These are phyloP conservation scores for Gobiocypris rarus DNA, from an alignment of 2,113 vertebrate genomes.

Conservation along the genomic window DNA sequence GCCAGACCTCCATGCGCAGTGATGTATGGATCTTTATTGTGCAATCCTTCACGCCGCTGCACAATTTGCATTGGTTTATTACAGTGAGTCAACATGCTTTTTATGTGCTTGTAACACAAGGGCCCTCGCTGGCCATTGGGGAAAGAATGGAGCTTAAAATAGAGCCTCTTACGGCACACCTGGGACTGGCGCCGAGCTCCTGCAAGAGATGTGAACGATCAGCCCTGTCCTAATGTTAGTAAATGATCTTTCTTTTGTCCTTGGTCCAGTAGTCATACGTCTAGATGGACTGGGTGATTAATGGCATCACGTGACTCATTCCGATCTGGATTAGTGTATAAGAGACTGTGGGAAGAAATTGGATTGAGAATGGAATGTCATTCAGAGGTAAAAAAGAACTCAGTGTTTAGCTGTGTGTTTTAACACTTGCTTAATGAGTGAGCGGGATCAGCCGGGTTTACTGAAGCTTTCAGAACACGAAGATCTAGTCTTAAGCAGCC, in stretches of 20 bases:
- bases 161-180: slow-evolving; percentile 40
- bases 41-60: slow-evolving; percentile 49
- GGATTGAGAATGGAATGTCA: background rate
- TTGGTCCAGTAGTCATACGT: slow-evolving; percentile 34
- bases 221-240: slow-evolving; percentile 45
- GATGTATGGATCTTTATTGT: slow-evolving; percentile 56
- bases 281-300: slow-evolving; percentile 37
- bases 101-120: slow-evolving; percentile 53
- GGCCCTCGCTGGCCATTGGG: slow-evolving; percentile 22
- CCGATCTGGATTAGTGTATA: background rate
- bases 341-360: background rate
- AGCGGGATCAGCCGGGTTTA: background rate
- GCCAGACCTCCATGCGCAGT: slow-evolving; percentile 44
- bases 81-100: slow-evolving; percentile 57
- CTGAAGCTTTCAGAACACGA: background rate
- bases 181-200: slow-evolving; percentile 29
- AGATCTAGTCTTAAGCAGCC: background rate
- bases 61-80: slow-evolving; percentile 57
- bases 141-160: slow-evolving; percentile 53
- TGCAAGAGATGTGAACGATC: slow-evolving; percentile 44
- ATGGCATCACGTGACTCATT: background rate
- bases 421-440: background rate
- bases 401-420: background rate
- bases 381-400: background rate
- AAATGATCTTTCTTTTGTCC: slow-evolving; percentile 41